Percentiles rank a stretch among this genome's conserved stretches.
Conservation (phyloP, 1,140 invertebrate species). For the Heliconius himera region DNA sequence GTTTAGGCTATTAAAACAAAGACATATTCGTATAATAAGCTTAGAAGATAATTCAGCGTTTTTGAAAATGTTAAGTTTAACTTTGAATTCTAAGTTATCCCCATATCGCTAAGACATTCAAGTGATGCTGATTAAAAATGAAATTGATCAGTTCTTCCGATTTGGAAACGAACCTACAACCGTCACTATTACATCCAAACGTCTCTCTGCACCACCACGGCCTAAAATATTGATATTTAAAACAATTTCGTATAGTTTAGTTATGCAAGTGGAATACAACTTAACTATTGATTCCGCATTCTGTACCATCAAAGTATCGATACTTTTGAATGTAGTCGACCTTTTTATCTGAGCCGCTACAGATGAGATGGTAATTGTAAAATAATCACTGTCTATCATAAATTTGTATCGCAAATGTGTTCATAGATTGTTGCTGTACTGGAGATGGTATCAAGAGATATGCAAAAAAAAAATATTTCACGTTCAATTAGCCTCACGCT, state of each 20-base stretch:
- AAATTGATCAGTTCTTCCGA: too few relatives aligned
- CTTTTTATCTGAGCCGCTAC: slow-evolving; percentile 37
- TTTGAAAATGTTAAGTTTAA: too few relatives aligned
- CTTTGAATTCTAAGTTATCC: too few relatives aligned
- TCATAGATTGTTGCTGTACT: not conserved
- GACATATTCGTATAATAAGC: too few relatives aligned
- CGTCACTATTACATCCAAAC: too few relatives aligned
- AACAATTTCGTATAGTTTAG: not conserved
- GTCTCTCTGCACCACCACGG: not conserved
- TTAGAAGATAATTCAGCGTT: too few relatives aligned
- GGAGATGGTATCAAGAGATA: not conserved
- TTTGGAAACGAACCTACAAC: too few relatives aligned
- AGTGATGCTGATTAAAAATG: too few relatives aligned
- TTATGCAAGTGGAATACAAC: not conserved
- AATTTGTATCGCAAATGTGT: slow-evolving; percentile 23
- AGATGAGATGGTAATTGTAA: slow-evolving; percentile 44
- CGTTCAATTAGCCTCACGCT: too few relatives aligned
- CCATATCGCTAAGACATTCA: too few relatives aligned
- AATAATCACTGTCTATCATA: slow-evolving; percentile 42
- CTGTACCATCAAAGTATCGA: slow-evolving; percentile 20
- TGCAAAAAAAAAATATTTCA: too few relatives aligned
- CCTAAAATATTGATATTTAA: not conserved
- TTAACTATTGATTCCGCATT: slow-evolving; percentile 29
- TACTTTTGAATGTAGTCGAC: slow-evolving; percentile 36
- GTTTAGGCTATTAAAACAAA: too few relatives aligned